Evolutionary conservation across 2,113 vertebrate genomes (phyloP), one percentile per base, ranked within the genome.

Genomic region (Butorides virescens): DNA sequence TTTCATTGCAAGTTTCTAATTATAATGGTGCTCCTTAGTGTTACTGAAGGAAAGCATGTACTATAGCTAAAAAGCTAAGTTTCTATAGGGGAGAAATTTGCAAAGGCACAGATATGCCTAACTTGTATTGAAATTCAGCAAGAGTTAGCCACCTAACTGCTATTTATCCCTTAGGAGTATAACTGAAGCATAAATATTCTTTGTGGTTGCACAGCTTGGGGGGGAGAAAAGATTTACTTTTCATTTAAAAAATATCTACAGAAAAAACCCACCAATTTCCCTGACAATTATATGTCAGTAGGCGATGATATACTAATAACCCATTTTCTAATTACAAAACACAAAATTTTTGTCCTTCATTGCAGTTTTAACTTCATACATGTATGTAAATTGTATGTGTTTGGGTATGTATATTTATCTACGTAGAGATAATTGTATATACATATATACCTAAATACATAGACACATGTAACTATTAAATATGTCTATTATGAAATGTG

Each of bases 1-100:
- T 97, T 97, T 94, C 86, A 97, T 91, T 96, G 50, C 39, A 66
- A 77, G 49, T 95, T 96, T 95, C 95, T 95, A 95, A 96, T 97
- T 97, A 96, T 96, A 96, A 89, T 79, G 29, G 76, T 88, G 20
- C 10, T 95, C 42, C 53, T 30, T 94, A 92, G 92, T 76, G 47
- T 12, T 93, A 49, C 42, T 61, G 25, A 81, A 72, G 36, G n/a
- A 94, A 92, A 90, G 77, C 29, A 66, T 50, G 61, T 91, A 20
- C 8, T 59, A 32, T 29, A 79, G 62, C 34, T 88, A 66, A 87
- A 92, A 74, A 44, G 16, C 11, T 87, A 55, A 21, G 13, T 81
- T 96, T 97, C 70, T 88, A 13, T 18, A 42, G 8, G 27, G 34
- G 17, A 62, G n/a, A 52, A 80, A 77, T 63, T 63, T 74, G 22